A percentile compares a stretch with the other conserved stretches of the same genome.
These are phyloP conservation scores for Zaprionus africanus DNA, from an alignment of 1,140 invertebrate species.

Conservation along the genomic window DNA sequence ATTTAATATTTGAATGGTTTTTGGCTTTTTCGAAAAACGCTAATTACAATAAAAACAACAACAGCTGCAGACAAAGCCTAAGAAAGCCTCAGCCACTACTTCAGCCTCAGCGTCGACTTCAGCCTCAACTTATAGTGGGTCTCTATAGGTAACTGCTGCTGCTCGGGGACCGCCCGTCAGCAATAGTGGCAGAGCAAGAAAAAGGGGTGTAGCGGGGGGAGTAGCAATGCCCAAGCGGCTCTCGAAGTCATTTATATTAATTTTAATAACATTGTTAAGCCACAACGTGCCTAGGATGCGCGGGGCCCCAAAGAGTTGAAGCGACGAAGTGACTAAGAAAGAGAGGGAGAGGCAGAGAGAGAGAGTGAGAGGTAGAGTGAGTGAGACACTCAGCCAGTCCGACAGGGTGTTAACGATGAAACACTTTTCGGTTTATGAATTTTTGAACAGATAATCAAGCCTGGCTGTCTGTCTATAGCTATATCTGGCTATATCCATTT, in stretches of 20 bases:
- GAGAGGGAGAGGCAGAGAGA: not conserved
- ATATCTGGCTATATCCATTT: conserved; percentile 19
- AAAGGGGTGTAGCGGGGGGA: not conserved
- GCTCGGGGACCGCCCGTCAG: conserved; percentile 45
- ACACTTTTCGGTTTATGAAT: conserved; percentile 77
- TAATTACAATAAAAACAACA: conserved; percentile 63
- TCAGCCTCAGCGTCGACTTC: conserved; percentile 7
- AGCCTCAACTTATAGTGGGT: conserved; percentile 3
- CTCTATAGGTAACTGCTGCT: conserved; percentile 12
- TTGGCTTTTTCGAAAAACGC: conserved; percentile 28
- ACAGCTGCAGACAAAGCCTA: conserved; percentile 30
- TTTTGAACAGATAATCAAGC: conserved; percentile 70
- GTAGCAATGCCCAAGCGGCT: conserved; percentile 20
- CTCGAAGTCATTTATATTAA: conserved; percentile 77
- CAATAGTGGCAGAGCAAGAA: not conserved
- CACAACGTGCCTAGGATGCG: conserved; percentile 37
- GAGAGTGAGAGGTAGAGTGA: not conserved
- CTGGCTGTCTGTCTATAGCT: conserved; percentile 16
- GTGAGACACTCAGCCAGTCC: not conserved
- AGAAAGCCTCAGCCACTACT: conserved; percentile 8
- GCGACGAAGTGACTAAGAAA: not conserved
- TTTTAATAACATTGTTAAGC: conserved; percentile 82
- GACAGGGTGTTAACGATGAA: conserved; percentile 72
- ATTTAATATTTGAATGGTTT: conserved; percentile 54
- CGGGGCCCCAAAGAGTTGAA: not conserved